Evolutionary conservation across 2,113 vertebrate genomes (phyloP).

Genomic region (Notiomystis cincta): DNA sequence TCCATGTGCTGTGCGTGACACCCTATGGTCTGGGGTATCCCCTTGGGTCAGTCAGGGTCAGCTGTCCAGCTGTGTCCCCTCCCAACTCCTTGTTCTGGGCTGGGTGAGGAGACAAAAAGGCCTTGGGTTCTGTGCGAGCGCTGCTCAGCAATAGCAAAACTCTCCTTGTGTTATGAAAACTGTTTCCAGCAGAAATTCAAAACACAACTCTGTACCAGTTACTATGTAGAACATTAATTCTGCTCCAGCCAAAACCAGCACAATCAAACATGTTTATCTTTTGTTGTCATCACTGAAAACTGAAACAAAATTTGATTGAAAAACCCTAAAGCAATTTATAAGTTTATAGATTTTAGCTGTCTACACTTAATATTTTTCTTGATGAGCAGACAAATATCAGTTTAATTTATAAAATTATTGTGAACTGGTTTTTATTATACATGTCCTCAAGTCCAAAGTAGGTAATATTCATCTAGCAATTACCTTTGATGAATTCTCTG

Average conservation of each 20-base stretch:
- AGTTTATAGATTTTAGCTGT: not conserved
- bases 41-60: not conserved
- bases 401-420: not conserved
- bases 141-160: not conserved
- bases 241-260: not conserved
- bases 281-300: not conserved
- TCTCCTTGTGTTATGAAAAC: not conserved
- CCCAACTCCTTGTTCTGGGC: not conserved
- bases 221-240: not conserved
- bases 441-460: not conserved
- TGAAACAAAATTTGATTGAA: not conserved
- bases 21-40: fast-evolving
- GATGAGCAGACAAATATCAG: not conserved
- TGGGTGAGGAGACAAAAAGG: not conserved
- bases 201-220: fast-evolving
- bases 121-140: not conserved
- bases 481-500: not conserved
- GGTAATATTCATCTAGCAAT: not conserved
- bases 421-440: not conserved
- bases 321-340: not conserved
- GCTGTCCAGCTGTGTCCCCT: not conserved
- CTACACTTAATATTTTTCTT: not conserved
- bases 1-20: fast-evolving
- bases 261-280: not conserved
- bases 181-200: not conserved